Evolutionary conservation across 2,113 vertebrate genomes (phyloP), one percentile per base, ranked within the genome.

Genomic region (Myiagra hebetior): DNA sequence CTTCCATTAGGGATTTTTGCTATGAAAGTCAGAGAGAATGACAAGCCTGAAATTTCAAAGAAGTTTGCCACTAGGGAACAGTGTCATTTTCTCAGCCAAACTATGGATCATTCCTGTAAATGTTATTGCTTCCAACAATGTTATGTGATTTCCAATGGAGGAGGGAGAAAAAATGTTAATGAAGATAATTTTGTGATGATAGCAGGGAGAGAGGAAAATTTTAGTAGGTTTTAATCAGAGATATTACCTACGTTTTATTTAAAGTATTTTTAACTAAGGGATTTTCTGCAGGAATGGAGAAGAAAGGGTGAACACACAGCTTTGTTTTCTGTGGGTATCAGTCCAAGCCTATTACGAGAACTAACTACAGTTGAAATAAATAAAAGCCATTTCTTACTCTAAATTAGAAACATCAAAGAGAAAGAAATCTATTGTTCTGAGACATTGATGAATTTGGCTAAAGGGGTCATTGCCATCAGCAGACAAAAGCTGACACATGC

Each of bases 301-400:
- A 65, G 37, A 94, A 74, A 80, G 31, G 13, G 18, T 70, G 35
- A 82, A 68, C 35, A 74, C n/a, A 33, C 23, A 68, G 49, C 35
- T 87, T 79, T 87, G 35, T 59, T 89, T 87, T 82, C 64, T 44
- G 10, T 10, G 39, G 15, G 5, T 85, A 60, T 56, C 41, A 52
- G 39, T 89, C 56, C 50, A 95, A 24, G 23, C 35, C 63, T 65
- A 65, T 86, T 77, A 80, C 24, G 13, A 82, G 69, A 70, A 85
- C 35, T 68, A 85, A 63, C 30, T 68, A 56, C 15, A 85, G 42
- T 2, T 93, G 69, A 72, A 97, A 85, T 23, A 94, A 85, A 93
- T 26, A 67, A 87, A 76, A 78, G 4, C 1, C 10, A 55, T 75
- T 81, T 82, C 21, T 63, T 81, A 23, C 11, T 78, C 37, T 72